Base-by-base conservation (phyloP, 2,888 invertebrate species). In the Pandemis heparana region DNA sequence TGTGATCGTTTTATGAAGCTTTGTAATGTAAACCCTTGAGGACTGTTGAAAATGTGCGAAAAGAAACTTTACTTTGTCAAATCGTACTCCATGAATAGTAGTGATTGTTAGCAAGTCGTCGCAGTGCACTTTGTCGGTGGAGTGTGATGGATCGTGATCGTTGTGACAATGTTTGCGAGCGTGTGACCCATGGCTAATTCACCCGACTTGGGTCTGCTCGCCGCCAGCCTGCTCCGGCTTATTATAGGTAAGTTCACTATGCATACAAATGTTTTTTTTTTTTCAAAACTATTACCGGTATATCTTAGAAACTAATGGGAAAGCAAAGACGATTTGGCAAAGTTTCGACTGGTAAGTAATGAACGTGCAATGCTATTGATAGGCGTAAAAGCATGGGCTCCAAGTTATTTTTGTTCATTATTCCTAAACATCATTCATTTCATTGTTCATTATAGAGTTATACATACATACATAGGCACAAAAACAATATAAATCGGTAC, bases 191-290 rank as follows among this genome's bases (percentile, higher is more conserved):
- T 95, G 95, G 95, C 95, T 94, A 94, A 94, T 86, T 91, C 95
- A 82, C 92, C 95, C 82, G 95, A 96, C 88, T 91, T 95, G 85
- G 95, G 95, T 87, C 92, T 95, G 87, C 88, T 95, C 82, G 94
- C 92, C 79, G 95, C 95, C 84, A 95, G 95, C 89, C 92, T 96
- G 77, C 94, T 96, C 79, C 95, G 96, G 92, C 95, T 96, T 79
- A 95, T 96, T 79, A 95, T 96, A 80, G 95, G 96, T 96, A 87
- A 95, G 96, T 95, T 63, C 8, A 14, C 0, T 8, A 16, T 16
- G 16, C 51, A 3, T 16, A 53, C n/a, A 14, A 51, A 5, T 51
- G n/a, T 16, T n/a, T 53, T 5, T n/a, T 5, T 48, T 51, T 18
- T n/a, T 53, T 53, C 53, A 9, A 18, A 18, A 18, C 18, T 53